Conservation (phyloP, 2,888 invertebrate genomes). For the Drosophila rubida region DNA sequence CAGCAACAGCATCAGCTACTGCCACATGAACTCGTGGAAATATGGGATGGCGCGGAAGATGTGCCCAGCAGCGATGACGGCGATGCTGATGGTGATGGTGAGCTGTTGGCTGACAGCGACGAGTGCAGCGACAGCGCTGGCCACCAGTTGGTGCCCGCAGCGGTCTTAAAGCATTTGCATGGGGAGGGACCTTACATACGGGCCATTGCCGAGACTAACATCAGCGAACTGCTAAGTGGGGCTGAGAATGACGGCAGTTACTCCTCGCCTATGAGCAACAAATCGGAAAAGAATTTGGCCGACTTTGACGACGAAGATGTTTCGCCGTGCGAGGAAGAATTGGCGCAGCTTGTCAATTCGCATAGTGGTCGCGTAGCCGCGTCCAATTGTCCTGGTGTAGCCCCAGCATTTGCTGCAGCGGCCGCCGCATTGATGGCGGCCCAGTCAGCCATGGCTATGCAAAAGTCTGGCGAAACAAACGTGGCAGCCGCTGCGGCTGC, state of each 20-base stretch:
- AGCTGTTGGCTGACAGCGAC: constrained; percentile 84
- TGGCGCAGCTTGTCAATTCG: constrained; percentile 90
- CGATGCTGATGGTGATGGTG: constrained; percentile 84
- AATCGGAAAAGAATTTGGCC: constrained; percentile 97
- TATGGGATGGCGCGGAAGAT: constrained; percentile 87
- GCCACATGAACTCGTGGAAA: constrained; percentile 86
- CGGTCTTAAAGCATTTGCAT: constrained; percentile 85
- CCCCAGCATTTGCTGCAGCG: constrained; percentile 82
- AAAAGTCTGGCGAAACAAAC: constrained; percentile 73
- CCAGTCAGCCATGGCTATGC: constrained; percentile 81
- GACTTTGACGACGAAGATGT: constrained; percentile 97
- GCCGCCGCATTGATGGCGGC: constrained; percentile 82
- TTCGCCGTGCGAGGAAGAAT: constrained; percentile 94
- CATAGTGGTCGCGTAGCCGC: constrained; percentile 80
- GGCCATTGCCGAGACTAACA: constrained; percentile 85
- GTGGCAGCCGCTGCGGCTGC: constrained; percentile 80
- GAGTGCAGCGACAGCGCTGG: constrained; percentile 84
- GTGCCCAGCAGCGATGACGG: constrained; percentile 79
- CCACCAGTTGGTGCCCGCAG: constrained; percentile 83
- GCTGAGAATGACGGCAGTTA: constrained; percentile 94
- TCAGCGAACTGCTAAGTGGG: constrained; percentile 85
- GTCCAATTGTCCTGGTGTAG: constrained; percentile 75
- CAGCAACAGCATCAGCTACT: constrained; percentile 81
- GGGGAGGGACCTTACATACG: constrained; percentile 86
- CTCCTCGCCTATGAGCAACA: constrained; percentile 96